phyloP scores from a whole-genome alignment of 1,140 invertebrate species.

The Brachionus sp. region DNA sequence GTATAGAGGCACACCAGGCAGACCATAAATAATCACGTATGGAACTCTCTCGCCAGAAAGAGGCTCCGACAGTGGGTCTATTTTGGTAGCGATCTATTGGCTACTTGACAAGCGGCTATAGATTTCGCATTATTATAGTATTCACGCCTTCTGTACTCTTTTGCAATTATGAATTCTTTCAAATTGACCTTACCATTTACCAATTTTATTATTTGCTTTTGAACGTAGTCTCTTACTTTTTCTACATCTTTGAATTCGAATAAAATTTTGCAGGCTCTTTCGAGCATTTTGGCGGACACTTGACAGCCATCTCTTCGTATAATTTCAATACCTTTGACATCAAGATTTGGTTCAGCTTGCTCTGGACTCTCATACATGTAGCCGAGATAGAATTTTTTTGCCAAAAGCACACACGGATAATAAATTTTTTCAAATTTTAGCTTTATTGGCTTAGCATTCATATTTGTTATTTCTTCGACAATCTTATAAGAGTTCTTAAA shows the following conservation, averaged over 20 bases:
- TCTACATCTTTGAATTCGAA: constrained; percentile 76
- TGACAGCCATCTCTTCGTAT: constrained; percentile 90
- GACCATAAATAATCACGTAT: constrained; percentile 83
- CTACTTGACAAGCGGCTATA: constrained; percentile 88
- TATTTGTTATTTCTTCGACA: constrained; percentile 12
- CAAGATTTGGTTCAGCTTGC: constrained; percentile 79
- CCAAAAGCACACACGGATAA: constrained; percentile 68
- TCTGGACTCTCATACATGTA: constrained; percentile 88
- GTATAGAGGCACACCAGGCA: constrained; percentile 77
- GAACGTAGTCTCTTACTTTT: constrained; percentile 73
- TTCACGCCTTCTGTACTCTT: constrained; percentile 80
- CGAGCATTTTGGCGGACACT: constrained; percentile 82
- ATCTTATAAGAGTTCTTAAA: constrained; percentile 34
- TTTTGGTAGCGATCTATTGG: constrained; percentile 62
- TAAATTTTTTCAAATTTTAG: constrained; percentile 89
- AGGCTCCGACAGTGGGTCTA: constrained; percentile 74
- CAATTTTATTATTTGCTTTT: constrained; percentile 75
- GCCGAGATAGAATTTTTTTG: constrained; percentile 98
- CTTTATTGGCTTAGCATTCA: constrained; percentile 79
- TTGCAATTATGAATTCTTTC: constrained; percentile 86
- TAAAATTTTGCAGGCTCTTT: constrained; percentile 76
- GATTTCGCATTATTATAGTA: constrained; percentile 80
- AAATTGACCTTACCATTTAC: constrained; percentile 72
- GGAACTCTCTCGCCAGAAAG: constrained; percentile 78
- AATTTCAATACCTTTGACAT: constrained; percentile 98